These are phyloP conservation scores for Pyrochroa serraticornis DNA, from an alignment of 2,888 invertebrate species.

Conservation along the genomic window DNA sequence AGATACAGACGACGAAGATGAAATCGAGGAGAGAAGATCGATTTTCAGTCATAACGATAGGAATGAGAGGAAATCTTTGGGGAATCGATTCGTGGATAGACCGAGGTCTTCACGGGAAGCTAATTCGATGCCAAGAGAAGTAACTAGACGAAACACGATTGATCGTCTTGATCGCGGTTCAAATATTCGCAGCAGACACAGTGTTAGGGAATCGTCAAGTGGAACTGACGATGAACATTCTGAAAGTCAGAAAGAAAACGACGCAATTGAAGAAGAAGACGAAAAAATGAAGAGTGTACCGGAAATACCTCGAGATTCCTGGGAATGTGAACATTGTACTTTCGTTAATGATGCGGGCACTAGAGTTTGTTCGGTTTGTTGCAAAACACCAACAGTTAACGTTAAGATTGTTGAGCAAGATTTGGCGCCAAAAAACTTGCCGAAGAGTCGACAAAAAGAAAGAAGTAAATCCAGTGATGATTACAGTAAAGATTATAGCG, in stretches of 20 bases:
- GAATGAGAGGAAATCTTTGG: conserved; percentile 47
- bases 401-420: conserved; percentile 37
- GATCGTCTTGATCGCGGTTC: conserved; percentile 46
- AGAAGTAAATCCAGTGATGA: conserved; percentile 51
- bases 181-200: conserved; percentile 41
- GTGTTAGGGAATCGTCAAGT: conserved; percentile 45
- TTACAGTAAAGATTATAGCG: conserved; percentile 55
- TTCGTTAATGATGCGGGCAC: conserved; percentile 82
- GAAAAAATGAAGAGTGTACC: conserved; percentile 36
- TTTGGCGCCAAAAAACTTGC: conserved; percentile 22
- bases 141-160: conserved; percentile 38
- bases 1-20: conserved; percentile 60
- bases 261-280: conserved; percentile 45
- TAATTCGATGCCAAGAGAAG: conserved; percentile 50
- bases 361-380: conserved; percentile 83
- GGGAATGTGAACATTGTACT: conserved; percentile 92
- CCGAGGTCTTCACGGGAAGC: conserved; percentile 42
- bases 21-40: conserved; percentile 53
- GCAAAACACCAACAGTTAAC: conserved; percentile 72
- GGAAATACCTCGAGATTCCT: conserved; percentile 64
- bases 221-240: conserved; percentile 49
- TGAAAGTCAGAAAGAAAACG: conserved; percentile 43
- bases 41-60: conserved; percentile 49
- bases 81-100: conserved; percentile 41
- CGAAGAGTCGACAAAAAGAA: conserved; percentile 25